Evolutionary conservation across 1,140 invertebrate genomes (phyloP).

Genomic region (Lineus longissimus): DNA sequence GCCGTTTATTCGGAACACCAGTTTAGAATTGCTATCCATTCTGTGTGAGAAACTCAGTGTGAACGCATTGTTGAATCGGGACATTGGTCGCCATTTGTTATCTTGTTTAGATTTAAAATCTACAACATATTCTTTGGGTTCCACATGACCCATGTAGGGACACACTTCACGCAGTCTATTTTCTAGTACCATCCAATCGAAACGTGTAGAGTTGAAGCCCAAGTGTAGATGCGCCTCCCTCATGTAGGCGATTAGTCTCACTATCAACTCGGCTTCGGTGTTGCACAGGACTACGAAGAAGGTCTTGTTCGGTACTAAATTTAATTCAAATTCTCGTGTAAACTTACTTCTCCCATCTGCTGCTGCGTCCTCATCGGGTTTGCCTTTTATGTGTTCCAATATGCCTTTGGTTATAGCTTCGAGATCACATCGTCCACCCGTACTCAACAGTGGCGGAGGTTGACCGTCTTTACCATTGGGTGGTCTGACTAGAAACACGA

Average conservation of each 20-base stretch:
- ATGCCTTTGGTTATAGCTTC: not conserved
- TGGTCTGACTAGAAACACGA: not conserved
- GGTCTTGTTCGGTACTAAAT: not conserved
- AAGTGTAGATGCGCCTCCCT: not conserved
- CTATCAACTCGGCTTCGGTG: not conserved
- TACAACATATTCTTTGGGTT: slow-evolving; percentile 2
- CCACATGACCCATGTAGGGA: not conserved
- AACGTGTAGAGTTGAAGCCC: not conserved
- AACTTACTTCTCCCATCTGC: not conserved
- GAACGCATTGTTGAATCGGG: not conserved
- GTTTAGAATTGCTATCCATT: not conserved
- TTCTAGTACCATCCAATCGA: not conserved
- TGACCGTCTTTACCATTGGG: not conserved
- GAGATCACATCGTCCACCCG: not conserved
- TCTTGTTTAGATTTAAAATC: not conserved
- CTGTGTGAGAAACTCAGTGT: not conserved
- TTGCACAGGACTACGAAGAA: not conserved
- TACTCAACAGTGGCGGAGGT: not conserved
- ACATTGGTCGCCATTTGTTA: not conserved
- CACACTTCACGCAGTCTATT: not conserved
- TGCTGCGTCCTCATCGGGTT: not conserved
- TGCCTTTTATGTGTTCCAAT: not conserved
- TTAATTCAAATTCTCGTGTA: not conserved
- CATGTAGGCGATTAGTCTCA: not conserved
- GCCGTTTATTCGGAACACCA: not conserved